Conservation (phyloP, 2,888 invertebrate species). For the Icerya purchasi region DNA sequence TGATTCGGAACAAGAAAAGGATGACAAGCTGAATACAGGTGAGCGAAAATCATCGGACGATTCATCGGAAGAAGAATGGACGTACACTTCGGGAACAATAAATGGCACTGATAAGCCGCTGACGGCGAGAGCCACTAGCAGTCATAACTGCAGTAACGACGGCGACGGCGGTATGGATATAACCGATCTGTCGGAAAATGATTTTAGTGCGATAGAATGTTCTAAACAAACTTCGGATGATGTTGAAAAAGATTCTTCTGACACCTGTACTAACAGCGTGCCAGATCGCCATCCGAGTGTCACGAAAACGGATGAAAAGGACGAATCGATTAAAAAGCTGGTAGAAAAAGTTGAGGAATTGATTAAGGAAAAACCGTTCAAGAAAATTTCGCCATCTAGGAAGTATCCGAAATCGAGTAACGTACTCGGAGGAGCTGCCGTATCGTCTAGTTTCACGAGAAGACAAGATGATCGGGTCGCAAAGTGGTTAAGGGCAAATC, state of each 20-base stretch:
- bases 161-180: too few species aligned
- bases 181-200: conserved; percentile 8
- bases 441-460: background rate
- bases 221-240: background rate
- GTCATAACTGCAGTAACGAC: conserved; percentile 25
- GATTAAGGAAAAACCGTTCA: conserved; percentile 27
- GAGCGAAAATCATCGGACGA: conserved; percentile 14
- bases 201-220: background rate
- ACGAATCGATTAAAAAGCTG: conserved; percentile 45
- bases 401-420: background rate
- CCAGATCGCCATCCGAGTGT: background rate
- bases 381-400: conserved; percentile 4
- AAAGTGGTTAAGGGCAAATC: conserved; percentile 7
- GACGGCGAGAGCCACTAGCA: conserved; percentile 21
- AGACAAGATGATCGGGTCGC: conserved; percentile 6
- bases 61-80: conserved; percentile 17
- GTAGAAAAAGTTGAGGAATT: conserved; percentile 62
- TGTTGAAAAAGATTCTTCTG: conserved; percentile 1
- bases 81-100: conserved; percentile 11
- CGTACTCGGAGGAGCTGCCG: background rate
- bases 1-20: conserved; percentile 41
- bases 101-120: background rate
- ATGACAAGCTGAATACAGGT: conserved; percentile 27
- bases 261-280: conserved; percentile 2
- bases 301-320: background rate